A percentile compares a stretch with the other conserved stretches of the same genome.
Evolutionary conservation across 1,140 invertebrate genomes (phyloP).

Genomic region (Argopecten irradians): DNA sequence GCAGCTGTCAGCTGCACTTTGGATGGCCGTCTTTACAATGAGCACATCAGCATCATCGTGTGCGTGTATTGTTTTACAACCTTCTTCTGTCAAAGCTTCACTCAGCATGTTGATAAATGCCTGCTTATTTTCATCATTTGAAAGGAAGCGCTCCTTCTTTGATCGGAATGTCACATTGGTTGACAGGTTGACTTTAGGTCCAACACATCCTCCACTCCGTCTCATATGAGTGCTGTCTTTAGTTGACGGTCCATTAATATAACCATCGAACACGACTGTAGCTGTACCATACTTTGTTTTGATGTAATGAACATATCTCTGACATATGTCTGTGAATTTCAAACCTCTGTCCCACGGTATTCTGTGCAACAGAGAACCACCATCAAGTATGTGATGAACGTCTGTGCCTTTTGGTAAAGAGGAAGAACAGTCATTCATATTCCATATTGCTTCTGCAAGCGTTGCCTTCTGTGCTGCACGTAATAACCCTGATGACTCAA

Average conservation of each 20-base stretch:
- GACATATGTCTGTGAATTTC: constrained; percentile 16
- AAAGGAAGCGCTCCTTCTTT: background rate
- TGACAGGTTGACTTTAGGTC: background rate
- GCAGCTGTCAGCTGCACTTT: background rate
- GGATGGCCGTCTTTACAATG: constrained; percentile 47
- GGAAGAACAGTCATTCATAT: too few species aligned
- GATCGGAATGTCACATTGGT: background rate
- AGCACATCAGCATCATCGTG: constrained; percentile 48
- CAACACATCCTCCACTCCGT: background rate
- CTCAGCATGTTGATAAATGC: constrained; percentile 25
- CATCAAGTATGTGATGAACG: constrained; percentile 50
- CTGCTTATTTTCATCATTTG: constrained; percentile 20
- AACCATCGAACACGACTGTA: constrained; percentile 41
- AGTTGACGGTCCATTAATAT: background rate
- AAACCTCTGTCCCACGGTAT: constrained; percentile 28
- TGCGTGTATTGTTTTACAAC: constrained; percentile 30
- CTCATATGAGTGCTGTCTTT: constrained; percentile 38
- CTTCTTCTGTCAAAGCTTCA: background rate
- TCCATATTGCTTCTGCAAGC: constrained; percentile 21
- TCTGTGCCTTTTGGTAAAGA: too few species aligned
- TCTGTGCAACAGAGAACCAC: constrained; percentile 49
- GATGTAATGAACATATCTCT: background rate
- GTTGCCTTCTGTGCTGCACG: constrained; percentile 36
- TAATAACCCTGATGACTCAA: constrained; percentile 41
- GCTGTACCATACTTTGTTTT: constrained; percentile 10